Evolutionary conservation across 2,888 invertebrate species (phyloP), one percentile per base, ranked within the genome.

Genomic region (Pseudanteris insignis): DNA sequence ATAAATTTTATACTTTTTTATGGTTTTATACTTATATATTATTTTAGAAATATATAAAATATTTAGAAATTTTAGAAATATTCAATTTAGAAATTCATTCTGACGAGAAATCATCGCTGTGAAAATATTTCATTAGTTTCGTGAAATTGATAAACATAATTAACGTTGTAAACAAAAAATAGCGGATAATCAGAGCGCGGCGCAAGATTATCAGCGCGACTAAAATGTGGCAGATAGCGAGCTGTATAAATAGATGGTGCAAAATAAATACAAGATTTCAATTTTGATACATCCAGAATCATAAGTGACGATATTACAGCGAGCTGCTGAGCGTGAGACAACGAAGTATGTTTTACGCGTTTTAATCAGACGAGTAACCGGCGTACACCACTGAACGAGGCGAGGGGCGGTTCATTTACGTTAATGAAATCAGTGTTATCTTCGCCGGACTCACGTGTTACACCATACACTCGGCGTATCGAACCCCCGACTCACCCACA

Each of bases 361-460:
- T 75, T 78, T 77, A 78, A 78, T 78, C 77, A 77, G 70, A 68
- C 71, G 55, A 64, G 60, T 69, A 67, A 68, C 61, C 66, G 51
- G 59, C 67, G 67, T 67, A 69, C 70, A 67, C 64, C 68, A 65
- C n/a, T n/a, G n/a, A n/a, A n/a, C n/a, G n/a, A n/a, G n/a, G n/a
- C 66, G 68, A 70, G 70, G 70, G 67, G n/a, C 74, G 72, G 75
- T 77, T 78, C 77, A 78, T 78, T 78, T 76, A 69, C 75, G 70
- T 72, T 78, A 78, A 78, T 78, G 78, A 78, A 78, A 78, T 78
- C 77, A 75, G 72, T 74, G 76, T 78, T 77, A 77, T 78, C 77
- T 75, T 65, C 57, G 62, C 65, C 63, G 65, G 67, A 60, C 65
- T 66, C 63, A 58, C 67, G 63, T 69, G 70, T 66, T 65, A 61